phyloP scores from a whole-genome alignment of 1,140 invertebrate genomes.

The Rhopalosiphum padi region DNA sequence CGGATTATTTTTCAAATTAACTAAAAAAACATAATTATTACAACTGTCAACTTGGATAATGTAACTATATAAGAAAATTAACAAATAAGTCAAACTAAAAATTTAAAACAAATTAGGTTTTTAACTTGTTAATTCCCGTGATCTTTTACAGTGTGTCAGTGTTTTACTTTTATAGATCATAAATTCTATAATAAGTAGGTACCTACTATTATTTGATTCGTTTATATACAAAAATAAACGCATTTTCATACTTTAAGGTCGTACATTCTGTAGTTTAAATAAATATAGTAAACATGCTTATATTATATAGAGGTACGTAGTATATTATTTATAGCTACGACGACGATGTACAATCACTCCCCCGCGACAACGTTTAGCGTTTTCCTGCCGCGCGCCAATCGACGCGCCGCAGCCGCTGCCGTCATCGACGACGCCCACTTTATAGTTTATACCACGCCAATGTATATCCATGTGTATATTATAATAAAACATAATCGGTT shows the following conservation, averaged over 20 bases:
- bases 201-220: neutral
- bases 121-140: neutral
- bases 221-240: neutral
- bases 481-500: neutral
- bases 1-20: neutral
- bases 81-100: neutral
- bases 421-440: neutral
- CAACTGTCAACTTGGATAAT: neutral
- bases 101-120: neutral
- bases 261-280: neutral
- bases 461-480: neutral
- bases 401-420: neutral
- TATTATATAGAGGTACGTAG: neutral
- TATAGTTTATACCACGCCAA: neutral
- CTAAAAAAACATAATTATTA: neutral
- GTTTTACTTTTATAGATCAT: neutral
- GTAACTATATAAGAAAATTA: neutral
- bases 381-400: neutral
- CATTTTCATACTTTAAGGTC: neutral
- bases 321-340: neutral
- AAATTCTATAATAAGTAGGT: no score
- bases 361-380: slow-evolving; percentile 9
- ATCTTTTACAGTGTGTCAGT: neutral
- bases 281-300: neutral
- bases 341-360: neutral